These are phyloP conservation scores for Laticauda laticaudata DNA, from an alignment of 2,113 vertebrate species.

Conservation along the genomic window DNA sequence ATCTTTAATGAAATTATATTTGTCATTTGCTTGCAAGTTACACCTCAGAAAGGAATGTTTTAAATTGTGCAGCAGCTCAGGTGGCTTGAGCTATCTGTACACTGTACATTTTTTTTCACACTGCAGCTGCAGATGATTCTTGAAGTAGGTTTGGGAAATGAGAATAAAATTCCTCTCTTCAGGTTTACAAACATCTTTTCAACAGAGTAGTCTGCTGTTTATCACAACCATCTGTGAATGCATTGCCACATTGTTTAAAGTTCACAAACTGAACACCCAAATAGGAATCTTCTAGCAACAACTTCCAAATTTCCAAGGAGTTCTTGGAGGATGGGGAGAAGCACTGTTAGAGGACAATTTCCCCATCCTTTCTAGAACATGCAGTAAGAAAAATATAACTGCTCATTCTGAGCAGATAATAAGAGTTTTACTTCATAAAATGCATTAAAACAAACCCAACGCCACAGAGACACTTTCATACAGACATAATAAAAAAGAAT, in stretches of 20 bases:
- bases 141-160: conserved; percentile 19
- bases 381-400: background rate
- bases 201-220: background rate
- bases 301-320: background rate
- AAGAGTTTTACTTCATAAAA: background rate
- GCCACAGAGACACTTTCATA: background rate
- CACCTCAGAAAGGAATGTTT: conserved; percentile 23
- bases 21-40: conserved; percentile 28
- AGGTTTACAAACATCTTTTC: conserved; percentile 13
- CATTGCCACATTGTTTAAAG: background rate
- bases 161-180: conserved; percentile 16
- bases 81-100: conserved; percentile 24
- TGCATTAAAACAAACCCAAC: background rate
- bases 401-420: background rate
- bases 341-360: background rate
- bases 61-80: conserved; percentile 9
- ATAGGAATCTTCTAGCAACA: background rate
- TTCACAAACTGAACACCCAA: background rate
- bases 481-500: background rate
- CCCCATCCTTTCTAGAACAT: background rate
- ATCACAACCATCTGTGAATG: background rate
- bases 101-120: conserved; percentile 10
- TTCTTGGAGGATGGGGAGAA: background rate
- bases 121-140: background rate
- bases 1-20: conserved; percentile 20